Conservation (phyloP, 37 sponge, comb jelly and placozoan genomes). For the Aphrocallistes beatrix region DNA sequence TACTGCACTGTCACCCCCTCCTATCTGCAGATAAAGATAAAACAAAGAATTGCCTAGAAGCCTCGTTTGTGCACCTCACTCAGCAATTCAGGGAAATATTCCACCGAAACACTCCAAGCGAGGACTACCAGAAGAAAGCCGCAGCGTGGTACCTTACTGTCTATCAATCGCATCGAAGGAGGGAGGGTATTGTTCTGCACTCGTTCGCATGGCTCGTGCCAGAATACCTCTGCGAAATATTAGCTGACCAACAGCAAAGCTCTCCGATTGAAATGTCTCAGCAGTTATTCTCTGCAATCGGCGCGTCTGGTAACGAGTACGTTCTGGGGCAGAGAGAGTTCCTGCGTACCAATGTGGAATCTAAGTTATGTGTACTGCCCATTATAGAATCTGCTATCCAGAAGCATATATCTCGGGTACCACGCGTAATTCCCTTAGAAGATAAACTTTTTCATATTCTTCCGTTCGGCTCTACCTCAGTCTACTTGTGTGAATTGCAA, state of each 20-base stretch:
- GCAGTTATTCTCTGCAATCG: neutral
- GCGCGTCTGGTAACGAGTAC: neutral
- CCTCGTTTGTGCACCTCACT: neutral
- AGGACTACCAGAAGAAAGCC: neutral
- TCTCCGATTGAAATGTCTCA: neutral
- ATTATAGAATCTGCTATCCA: neutral
- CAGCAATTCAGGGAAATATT: neutral
- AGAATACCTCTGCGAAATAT: neutral
- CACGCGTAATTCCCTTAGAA: no score
- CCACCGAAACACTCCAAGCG: neutral
- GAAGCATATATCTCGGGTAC: no score
- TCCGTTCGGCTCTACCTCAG: neutral
- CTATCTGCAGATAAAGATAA: neutral
- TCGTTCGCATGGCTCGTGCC: neutral
- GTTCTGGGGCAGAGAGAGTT: neutral
- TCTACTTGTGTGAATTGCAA: neutral
- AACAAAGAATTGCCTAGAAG: neutral
- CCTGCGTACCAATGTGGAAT: neutral
- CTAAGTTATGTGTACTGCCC: neutral
- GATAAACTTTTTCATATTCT: no score
- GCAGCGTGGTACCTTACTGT: conserved; percentile 4
- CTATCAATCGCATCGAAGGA: neutral
- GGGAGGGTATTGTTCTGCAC: neutral
- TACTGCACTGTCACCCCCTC: neutral
- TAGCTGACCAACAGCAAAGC: neutral